Conservation (phyloP, 23 tunicate genomes). For the Oikopleura dioica region DNA sequence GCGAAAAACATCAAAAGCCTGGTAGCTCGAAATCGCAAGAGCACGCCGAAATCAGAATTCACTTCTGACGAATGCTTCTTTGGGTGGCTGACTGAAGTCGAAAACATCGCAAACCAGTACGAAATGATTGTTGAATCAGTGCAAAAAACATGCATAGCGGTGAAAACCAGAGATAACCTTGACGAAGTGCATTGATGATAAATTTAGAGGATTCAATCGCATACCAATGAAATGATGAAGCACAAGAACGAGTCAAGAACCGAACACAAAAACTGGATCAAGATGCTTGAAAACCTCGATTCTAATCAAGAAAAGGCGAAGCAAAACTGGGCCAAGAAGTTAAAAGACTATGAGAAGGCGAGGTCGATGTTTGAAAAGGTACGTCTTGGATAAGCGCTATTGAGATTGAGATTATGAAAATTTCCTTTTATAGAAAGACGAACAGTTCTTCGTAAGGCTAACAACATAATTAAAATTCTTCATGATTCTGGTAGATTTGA, state of each 20-base stretch:
- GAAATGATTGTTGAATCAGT: not conserved
- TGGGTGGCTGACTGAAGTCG: not conserved
- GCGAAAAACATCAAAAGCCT: slow-evolving; percentile 1
- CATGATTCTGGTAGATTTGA: too few species aligned
- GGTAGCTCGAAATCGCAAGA: not conserved
- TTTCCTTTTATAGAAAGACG: too few species aligned
- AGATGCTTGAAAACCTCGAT: not conserved
- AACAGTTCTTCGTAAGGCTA: too few species aligned
- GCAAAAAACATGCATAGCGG: not conserved
- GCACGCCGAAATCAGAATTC: too few species aligned
- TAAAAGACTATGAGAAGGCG: not conserved
- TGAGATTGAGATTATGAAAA: too few species aligned
- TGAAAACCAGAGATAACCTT: not conserved
- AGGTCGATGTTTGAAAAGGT: not conserved
- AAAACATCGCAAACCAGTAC: not conserved
- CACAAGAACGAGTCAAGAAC: not conserved
- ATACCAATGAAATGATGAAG: not conserved
- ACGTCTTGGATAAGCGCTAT: too few species aligned
- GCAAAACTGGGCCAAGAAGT: not conserved
- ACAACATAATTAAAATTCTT: too few species aligned
- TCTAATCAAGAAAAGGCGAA: not conserved
- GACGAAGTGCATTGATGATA: too few species aligned
- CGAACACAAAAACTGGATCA: not conserved
- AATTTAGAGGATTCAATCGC: too few species aligned
- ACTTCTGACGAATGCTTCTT: too few species aligned